A percentile compares a stretch with the other conserved stretches of the same genome.
Evolutionary conservation across 2,888 invertebrate genomes (phyloP).

Genomic region (Seira sanloemensis): DNA sequence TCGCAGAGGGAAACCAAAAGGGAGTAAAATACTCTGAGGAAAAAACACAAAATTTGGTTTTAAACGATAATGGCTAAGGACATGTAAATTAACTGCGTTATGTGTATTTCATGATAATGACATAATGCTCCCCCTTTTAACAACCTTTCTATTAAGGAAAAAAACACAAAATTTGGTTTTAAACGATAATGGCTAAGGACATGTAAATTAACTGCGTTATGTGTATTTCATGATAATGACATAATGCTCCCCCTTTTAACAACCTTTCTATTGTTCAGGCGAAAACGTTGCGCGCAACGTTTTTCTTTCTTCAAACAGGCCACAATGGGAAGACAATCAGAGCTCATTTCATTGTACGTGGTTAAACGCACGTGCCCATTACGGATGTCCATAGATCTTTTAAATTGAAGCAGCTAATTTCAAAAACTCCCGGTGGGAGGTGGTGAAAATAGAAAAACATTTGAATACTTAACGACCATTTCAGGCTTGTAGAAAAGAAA

Average conservation of each 20-base stretch:
- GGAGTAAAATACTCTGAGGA: no score
- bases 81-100: slow-evolving; percentile 37
- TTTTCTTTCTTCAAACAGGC: slow-evolving; percentile 30
- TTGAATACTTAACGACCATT: no score
- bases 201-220: slow-evolving; percentile 33
- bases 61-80: slow-evolving; percentile 48
- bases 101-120: slow-evolving; percentile 24
- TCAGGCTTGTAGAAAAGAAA: no score
- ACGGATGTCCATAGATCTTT: slow-evolving; percentile 45
- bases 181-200: slow-evolving; percentile 50
- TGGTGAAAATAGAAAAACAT: no score
- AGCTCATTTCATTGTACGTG: no score
- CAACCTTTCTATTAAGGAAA: slow-evolving; percentile 12
- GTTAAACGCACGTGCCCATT: slow-evolving; percentile 35
- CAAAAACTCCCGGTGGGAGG: no score
- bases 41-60: not conserved
- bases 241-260: slow-evolving; percentile 25
- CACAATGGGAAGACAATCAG: no score
- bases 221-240: slow-evolving; percentile 25
- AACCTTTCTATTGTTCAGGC: not conserved
- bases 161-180: not conserved
- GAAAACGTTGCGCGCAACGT: not conserved
- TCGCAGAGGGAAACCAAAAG: no score
- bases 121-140: slow-evolving; percentile 26
- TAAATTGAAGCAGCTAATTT: no score